Evolutionary conservation across 1,140 invertebrate genomes (phyloP).

Genomic region (Acyrthosiphon pisum): DNA sequence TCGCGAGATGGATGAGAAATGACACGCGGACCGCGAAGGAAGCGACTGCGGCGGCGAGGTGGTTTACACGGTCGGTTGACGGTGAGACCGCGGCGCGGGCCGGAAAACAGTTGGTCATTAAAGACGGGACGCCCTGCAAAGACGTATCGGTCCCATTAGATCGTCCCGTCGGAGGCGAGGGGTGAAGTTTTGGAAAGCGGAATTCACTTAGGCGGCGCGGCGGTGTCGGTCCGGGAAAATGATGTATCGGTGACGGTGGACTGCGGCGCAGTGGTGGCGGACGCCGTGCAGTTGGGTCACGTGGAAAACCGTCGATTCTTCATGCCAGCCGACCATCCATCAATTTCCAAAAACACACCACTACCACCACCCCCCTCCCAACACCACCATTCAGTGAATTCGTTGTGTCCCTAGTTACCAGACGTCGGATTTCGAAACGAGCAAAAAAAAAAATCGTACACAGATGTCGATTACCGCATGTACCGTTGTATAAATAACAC

Average conservation of each 20-base stretch:
- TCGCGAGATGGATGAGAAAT: constrained; percentile 52
- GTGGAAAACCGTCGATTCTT: constrained; percentile 57
- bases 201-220: constrained; percentile 53
- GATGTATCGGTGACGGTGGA: constrained; percentile 43
- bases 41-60: neutral
- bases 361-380: neutral
- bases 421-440: neutral
- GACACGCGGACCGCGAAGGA: constrained; percentile 21
- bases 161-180: neutral
- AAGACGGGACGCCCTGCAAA: constrained; percentile 39
- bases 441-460: neutral
- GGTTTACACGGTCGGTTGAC: constrained; percentile 56
- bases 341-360: constrained; percentile 37
- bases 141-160: constrained; percentile 57
- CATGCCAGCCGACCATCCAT: constrained; percentile 46
- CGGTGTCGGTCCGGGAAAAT: constrained; percentile 37
- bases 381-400: neutral
- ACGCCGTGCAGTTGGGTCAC: constrained; percentile 35
- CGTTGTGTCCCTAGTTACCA: neutral
- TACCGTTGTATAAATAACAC: neutral
- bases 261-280: neutral
- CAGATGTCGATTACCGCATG: neutral
- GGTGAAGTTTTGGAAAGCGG: constrained; percentile 32
- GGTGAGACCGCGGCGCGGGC: constrained; percentile 17
- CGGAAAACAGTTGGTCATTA: constrained; percentile 57